A percentile compares a stretch with the other conserved stretches of the same genome.
phyloP scores from a whole-genome alignment of 2,797 vertebrate genomes.

The Chrosomus eos region DNA sequence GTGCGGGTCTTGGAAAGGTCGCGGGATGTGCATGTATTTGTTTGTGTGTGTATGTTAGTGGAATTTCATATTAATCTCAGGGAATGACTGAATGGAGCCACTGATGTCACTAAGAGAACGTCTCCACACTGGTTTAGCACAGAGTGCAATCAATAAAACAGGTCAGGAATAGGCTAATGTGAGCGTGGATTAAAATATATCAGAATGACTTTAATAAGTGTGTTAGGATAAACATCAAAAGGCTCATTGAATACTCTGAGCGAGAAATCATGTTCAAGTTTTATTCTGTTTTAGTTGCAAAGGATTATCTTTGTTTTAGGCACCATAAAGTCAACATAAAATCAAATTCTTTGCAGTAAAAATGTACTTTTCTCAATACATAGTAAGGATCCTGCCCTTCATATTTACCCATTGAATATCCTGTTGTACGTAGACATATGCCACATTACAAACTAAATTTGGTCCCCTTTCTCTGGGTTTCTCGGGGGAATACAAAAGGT shows the following conservation, averaged over 20 bases:
- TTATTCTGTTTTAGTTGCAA: neutral
- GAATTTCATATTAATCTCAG: constrained; percentile 43
- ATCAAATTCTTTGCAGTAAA: too few species aligned
- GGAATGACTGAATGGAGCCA: constrained; percentile 36
- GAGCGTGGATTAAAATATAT: constrained; percentile 12
- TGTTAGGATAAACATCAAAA: constrained; percentile 50
- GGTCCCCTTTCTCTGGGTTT: neutral
- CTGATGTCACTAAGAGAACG: constrained; percentile 13
- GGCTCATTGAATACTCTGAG: constrained; percentile 29
- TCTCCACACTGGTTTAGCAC: neutral
- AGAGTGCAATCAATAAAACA: constrained; percentile 34
- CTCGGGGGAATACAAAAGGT: too few species aligned
- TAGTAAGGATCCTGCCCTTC: neutral
- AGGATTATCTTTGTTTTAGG: neutral
- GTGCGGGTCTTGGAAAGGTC: constrained; percentile 26
- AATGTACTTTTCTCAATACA: neutral
- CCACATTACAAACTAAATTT: neutral
- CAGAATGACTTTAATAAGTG: constrained; percentile 35
- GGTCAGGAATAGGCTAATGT: constrained; percentile 20
- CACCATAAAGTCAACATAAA: neutral
- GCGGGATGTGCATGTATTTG: constrained; percentile 18
- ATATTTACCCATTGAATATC: neutral
- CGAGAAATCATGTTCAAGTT: constrained; percentile 2
- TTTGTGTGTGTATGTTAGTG: constrained; percentile 24
- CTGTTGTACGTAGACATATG: neutral